Conservation (phyloP, 2,113 vertebrate genomes). For the Cephalophus harveyi region DNA sequence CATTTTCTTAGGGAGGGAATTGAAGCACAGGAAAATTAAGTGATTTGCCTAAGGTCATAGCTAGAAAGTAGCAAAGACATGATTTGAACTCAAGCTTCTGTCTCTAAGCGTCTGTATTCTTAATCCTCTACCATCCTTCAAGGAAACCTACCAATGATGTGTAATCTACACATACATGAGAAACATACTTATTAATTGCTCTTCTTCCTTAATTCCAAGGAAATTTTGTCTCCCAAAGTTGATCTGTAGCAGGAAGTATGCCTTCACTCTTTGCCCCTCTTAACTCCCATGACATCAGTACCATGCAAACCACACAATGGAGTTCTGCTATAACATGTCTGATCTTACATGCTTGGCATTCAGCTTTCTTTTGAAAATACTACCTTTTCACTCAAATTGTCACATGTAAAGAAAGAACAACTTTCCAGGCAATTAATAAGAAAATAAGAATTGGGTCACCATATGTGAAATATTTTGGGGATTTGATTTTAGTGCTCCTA, state of each 20-base stretch:
- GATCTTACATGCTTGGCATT: neutral
- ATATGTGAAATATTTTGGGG: constrained; percentile 50
- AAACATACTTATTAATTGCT: neutral
- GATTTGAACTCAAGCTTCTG: neutral
- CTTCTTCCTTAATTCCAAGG: neutral
- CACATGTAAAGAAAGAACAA: constrained; percentile 44
- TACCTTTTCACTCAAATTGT: constrained; percentile 20
- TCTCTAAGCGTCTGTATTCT: neutral
- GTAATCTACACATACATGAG: neutral
- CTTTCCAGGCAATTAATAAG: constrained; percentile 36
- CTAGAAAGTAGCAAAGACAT: neutral
- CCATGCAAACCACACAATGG: neutral
- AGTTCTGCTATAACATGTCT: neutral
- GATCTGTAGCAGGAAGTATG: neutral
- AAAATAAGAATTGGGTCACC: constrained; percentile 68
- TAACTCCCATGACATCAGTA: neutral
- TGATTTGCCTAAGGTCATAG: neutral
- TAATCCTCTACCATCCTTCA: neutral
- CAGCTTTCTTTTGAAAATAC: constrained; percentile 2
- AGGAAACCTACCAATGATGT: neutral
- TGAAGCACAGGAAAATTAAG: neutral
- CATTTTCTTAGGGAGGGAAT: neutral
- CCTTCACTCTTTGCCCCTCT: neutral
- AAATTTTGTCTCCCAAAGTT: neutral
- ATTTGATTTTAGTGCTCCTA: constrained; percentile 48